These are phyloP conservation scores for Ctenomys sociabilis DNA, from an alignment of 2,113 vertebrate genomes.

Conservation along the genomic window DNA sequence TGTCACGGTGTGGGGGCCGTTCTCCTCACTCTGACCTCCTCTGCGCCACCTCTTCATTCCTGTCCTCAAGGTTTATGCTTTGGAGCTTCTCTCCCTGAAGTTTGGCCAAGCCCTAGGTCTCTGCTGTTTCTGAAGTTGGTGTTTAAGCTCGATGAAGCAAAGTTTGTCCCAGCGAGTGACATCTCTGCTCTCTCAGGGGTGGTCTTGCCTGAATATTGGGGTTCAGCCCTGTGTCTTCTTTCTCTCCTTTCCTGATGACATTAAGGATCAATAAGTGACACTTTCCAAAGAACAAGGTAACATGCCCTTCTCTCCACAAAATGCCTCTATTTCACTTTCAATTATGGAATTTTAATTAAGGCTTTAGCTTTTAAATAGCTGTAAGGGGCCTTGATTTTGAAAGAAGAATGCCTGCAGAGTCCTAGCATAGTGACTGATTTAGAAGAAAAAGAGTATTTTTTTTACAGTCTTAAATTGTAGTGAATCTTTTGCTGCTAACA, in stretches of 20 bases:
- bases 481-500: background rate
- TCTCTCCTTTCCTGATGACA: background rate
- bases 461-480: background rate
- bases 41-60: background rate
- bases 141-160: background rate
- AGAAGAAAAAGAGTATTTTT: constrained; percentile 30
- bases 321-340: background rate
- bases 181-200: background rate
- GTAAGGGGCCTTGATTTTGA: background rate
- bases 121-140: background rate
- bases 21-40: background rate
- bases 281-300: background rate
- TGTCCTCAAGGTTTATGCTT: background rate
- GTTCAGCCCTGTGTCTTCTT: background rate
- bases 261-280: background rate
- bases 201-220: background rate
- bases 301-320: background rate
- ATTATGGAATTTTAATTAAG: background rate
- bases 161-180: background rate
- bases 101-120: background rate
- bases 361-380: constrained; percentile 6
- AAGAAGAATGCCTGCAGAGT: background rate
- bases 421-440: background rate
- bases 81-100: background rate
- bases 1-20: background rate